phyloP scores from a whole-genome alignment of 2,888 invertebrate genomes.

The Eretmocerus hayati region DNA sequence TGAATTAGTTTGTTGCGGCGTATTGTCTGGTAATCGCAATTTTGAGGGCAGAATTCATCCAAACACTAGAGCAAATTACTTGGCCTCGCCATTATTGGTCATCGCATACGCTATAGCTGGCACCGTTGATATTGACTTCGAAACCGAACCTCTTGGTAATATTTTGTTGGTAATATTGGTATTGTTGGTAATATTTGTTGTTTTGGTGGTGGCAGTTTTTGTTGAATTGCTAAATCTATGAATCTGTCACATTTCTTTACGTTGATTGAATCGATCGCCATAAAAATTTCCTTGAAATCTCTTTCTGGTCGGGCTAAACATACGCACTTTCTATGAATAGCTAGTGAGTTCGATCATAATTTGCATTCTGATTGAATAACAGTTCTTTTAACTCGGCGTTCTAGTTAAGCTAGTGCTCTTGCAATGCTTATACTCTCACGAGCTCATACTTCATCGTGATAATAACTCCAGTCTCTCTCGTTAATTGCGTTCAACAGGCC shows the following conservation, averaged over 20 bases:
- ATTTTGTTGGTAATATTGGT: neutral
- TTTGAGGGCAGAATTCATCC: constrained; percentile 98
- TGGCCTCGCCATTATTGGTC: constrained; percentile 94
- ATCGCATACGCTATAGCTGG: constrained; percentile 97
- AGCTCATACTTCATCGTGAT: neutral
- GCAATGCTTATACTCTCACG: neutral
- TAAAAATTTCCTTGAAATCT: too few species aligned
- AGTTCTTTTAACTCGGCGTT: neutral
- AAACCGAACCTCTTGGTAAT: constrained; percentile 76
- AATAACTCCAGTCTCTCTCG: neutral
- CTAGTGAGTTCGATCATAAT: too few species aligned
- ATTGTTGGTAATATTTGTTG: too few species aligned
- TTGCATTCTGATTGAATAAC: too few species aligned
- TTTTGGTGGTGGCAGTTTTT: too few species aligned
- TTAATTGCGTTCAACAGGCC: constrained; percentile 26
- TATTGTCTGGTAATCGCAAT: constrained; percentile 94
- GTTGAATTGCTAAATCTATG: too few species aligned
- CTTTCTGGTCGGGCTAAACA: too few species aligned
- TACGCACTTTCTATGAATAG: too few species aligned
- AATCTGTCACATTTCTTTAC: too few species aligned
- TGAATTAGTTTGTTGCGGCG: constrained; percentile 90
- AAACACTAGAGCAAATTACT: constrained; percentile 91
- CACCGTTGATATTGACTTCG: constrained; percentile 90
- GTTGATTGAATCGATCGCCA: too few species aligned
- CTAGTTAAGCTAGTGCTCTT: neutral